Evolutionary conservation across 2,888 invertebrate species (phyloP).

Genomic region (Kuschelorhynchus macadamiae): DNA sequence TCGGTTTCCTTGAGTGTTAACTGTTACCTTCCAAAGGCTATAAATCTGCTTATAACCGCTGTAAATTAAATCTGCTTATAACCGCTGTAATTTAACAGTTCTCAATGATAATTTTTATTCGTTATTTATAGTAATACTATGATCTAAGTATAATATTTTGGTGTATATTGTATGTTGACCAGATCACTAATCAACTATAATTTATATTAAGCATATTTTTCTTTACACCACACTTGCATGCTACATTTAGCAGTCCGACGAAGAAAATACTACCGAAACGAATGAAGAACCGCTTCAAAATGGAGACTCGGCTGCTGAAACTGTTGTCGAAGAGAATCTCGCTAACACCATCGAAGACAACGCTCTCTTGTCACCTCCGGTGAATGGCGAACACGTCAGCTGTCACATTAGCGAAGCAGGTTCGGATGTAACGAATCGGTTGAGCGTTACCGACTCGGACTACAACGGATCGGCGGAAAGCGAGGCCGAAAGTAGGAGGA

Average conservation of each 20-base stretch:
- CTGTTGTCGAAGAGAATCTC: conserved; percentile 1
- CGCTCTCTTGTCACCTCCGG: background rate
- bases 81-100: too few relatives aligned
- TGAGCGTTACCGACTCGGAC: conserved; percentile 61
- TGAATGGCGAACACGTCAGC: background rate
- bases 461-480: conserved; percentile 66
- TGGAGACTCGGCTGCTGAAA: too few relatives aligned
- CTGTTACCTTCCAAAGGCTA: too few relatives aligned
- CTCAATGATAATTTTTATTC: too few relatives aligned
- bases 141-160: too few relatives aligned
- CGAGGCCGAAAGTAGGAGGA: conserved; percentile 62
- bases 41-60: too few relatives aligned
- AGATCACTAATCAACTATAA: too few relatives aligned
- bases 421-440: conserved; percentile 36
- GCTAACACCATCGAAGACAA: background rate
- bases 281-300: background rate
- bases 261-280: conserved; percentile 15
- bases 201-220: too few relatives aligned
- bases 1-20: too few relatives aligned
- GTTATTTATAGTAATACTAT: too few relatives aligned
- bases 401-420: conserved; percentile 25
- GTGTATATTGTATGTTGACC: too few relatives aligned
- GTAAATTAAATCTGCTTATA: too few relatives aligned
- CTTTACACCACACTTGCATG: conserved; percentile 27
- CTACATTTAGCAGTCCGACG: conserved; percentile 36